Evolutionary conservation across 2,888 invertebrate species (phyloP).

Genomic region (Patella pellucida): DNA sequence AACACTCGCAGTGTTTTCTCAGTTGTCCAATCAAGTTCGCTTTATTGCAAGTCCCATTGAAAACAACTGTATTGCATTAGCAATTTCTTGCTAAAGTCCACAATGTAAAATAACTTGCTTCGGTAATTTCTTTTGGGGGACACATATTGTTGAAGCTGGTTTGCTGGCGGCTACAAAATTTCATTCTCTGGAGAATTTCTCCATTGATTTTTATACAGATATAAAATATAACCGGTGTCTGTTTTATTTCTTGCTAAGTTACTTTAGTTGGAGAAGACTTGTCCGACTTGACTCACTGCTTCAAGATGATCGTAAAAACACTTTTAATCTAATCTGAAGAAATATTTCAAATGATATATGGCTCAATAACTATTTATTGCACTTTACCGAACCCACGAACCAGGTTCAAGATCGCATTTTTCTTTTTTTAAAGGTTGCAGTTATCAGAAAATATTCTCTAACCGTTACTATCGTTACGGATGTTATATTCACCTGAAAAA

Average conservation of each 20-base stretch:
- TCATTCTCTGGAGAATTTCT: neutral
- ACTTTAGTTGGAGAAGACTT: too few relatives aligned
- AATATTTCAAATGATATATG: neutral
- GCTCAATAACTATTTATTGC: too few relatives aligned
- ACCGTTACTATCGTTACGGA: too few relatives aligned
- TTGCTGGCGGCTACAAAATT: neutral
- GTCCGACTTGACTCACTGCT: too few relatives aligned
- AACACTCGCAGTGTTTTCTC: constrained; percentile 4
- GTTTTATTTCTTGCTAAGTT: neutral
- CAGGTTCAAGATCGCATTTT: too few relatives aligned
- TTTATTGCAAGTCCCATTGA: neutral
- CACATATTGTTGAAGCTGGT: constrained; percentile 3
- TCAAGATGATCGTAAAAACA: too few relatives aligned
- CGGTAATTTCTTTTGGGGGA: constrained; percentile 10
- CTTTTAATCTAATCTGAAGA: neutral
- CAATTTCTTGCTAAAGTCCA: constrained; percentile 5
- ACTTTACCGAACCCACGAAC: too few relatives aligned
- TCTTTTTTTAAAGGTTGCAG: too few relatives aligned
- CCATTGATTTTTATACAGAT: neutral
- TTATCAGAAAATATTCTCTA: too few relatives aligned
- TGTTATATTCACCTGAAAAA: too few relatives aligned
- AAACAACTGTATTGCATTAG: constrained; percentile 10
- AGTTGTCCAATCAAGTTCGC: neutral
- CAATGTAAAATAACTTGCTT: constrained; percentile 9
- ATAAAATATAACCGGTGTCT: constrained; percentile 4